Evolutionary conservation across 2,797 vertebrate genomes (phyloP), one percentile per base, ranked within the genome.

Genomic region (Helicolenus hilgendorfi): DNA sequence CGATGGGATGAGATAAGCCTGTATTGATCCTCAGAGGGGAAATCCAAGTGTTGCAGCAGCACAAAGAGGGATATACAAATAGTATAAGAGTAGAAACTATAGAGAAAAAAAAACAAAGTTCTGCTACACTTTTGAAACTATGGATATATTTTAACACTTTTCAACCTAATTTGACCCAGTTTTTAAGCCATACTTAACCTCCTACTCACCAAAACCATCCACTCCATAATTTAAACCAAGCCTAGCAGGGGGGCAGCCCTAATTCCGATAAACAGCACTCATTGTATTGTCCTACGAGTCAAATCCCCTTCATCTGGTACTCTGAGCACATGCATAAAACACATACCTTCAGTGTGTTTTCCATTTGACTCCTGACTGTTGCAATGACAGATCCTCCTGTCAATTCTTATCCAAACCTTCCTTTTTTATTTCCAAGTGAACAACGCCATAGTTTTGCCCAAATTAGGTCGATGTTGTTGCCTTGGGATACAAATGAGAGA

Each of bases 391-490:
- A 79, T 58, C 89, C 79, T 64, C 38, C 69, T 31, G 18, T 79
- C 70, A 73, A 8, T 69, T 15, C 45, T 35, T 33, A 36, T 72
- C 77, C 82, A 78, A 83, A 85, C 15, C 56, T 62, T 22, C 41
- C 35, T 35, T 65, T 65, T 83, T 24, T 38, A 2, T 45, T 70
- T 82, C 29, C n/a, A 53, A 53, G 45, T 53, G 45, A 49, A 49
- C 67, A 56, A 65, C 36, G 22, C 49, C 64, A 81, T 29, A 11
- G 24, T 77, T 85, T 78, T 36, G 26, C 20, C 45, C 33, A 69
- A 74, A 83, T 83, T 55, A 82, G 41, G 29, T 81, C 58, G 58
- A 38, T 15, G 78, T 75, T 80, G 84, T 80, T 79, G 85, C 77
- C 74, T 2, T 2, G 18, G 38, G 62, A 82, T 71, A 77, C 72